Evolutionary conservation across 2,113 vertebrate genomes (phyloP).

Genomic region (Halcyon malimbica): DNA sequence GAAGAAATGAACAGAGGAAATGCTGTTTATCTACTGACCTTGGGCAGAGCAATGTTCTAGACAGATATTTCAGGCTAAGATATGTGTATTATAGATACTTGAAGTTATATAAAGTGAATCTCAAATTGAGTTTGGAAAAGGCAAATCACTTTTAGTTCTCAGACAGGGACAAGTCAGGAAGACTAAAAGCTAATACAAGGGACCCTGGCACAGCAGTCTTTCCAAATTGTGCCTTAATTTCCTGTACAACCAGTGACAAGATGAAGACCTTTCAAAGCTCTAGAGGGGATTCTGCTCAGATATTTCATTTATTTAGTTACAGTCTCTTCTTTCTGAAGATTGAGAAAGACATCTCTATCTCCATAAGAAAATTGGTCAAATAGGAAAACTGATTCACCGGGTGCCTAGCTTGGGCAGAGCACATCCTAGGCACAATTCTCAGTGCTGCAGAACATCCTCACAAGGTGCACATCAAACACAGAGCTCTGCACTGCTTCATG

Average conservation of each 20-base stretch:
- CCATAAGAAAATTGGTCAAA: neutral
- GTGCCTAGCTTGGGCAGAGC: neutral
- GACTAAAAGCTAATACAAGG: neutral
- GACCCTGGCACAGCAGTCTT: neutral
- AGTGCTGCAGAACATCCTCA: neutral
- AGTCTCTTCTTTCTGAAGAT: neutral
- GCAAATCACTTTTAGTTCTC: neutral
- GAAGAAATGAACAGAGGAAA: neutral
- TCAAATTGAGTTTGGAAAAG: neutral
- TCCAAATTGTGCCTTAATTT: neutral
- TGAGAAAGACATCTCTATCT: neutral
- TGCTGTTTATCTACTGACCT: neutral
- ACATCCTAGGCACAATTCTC: rapidly evolving
- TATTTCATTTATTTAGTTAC: neutral
- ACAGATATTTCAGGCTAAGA: neutral
- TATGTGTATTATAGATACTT: neutral
- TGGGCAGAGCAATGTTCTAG: neutral
- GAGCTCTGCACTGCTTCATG: neutral
- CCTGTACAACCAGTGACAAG: neutral
- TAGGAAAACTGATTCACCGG: neutral
- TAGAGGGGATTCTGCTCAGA: neutral
- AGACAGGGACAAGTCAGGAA: neutral
- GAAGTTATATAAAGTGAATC: neutral
- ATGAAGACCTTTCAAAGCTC: neutral
- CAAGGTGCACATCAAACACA: neutral